phyloP scores from a whole-genome alignment of 2,113 vertebrate genomes.

The Eupsittula cactorum region DNA sequence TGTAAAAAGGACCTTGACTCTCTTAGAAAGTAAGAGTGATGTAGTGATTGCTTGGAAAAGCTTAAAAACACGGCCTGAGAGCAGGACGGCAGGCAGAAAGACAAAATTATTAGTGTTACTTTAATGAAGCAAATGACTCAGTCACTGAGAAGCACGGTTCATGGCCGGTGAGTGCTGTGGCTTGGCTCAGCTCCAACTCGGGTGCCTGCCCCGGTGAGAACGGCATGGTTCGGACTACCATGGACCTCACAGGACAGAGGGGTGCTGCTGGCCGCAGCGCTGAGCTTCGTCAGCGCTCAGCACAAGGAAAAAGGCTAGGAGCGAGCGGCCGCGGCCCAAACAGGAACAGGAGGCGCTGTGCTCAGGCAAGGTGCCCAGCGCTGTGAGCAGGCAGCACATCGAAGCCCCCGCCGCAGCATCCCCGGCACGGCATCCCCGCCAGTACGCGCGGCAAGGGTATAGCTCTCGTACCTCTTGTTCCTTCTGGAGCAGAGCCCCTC shows the following conservation, averaged over 20 bases:
- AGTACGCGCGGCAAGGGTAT: not conserved
- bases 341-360: not conserved
- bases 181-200: not conserved
- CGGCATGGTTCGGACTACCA: fast-evolving
- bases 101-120: too few relatives aligned
- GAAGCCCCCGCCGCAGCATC: not conserved
- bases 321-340: not conserved
- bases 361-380: not conserved
- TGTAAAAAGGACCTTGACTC: not conserved
- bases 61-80: not conserved
- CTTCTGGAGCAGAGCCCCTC: not conserved
- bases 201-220: not conserved
- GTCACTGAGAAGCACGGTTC: not conserved
- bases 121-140: not conserved
- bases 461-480: not conserved
- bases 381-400: not conserved
- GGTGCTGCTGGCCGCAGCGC: not conserved
- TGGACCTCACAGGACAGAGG: not conserved
- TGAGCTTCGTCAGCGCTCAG: not conserved
- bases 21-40: not conserved
- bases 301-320: not conserved
- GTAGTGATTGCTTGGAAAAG: not conserved
- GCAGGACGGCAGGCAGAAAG: not conserved
- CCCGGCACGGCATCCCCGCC: not conserved
- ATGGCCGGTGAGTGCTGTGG: fast-evolving